Base-by-base conservation (phyloP, 2,888 invertebrate species). In the Synanthedon myopaeformis region DNA sequence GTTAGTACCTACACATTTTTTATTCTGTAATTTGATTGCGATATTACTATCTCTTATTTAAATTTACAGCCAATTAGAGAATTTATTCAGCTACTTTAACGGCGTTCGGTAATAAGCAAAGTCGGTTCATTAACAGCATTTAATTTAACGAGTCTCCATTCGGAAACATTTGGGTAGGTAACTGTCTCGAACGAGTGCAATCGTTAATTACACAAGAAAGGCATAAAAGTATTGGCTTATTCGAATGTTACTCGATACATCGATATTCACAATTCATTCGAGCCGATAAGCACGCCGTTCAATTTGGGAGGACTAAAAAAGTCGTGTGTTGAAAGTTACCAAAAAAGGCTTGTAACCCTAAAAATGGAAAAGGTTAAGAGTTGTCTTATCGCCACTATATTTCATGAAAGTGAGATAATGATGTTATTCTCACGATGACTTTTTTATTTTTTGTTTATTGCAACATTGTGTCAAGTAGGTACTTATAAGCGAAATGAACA, bases 201-300 rank as follows among this genome's bases (percentile, higher is more conserved):
- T 68, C 70, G 68, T 71, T 74, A 75, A 74, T 71, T 71, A 66
- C 61, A 52, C 57, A 51, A 56, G 67, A 72, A 73, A 69, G 72
- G 67, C 69, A 67, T 63, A 66, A 69, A 42, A 66, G 58, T 67
- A 66, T 53, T 63, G 66, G 64, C 70, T 67, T 67, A 67, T 67
- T 63, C 62, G 61, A 62, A 61, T 65, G 60, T 61, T 57, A 61
- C 61, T 58, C 63, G 59, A 65, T 65, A 62, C 63, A 67, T 66
- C 61, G 65, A 61, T 63, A 61, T 57, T 60, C 59, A 66, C 60
- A 66, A 66, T 55, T 64, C 59, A 62, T 59, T 58, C 56, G 52
- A 52, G 42, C 53, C 66, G 70, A 72, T 70, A 70, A 68, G 19
- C 3, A 0, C 17, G 49, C 45, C 5, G 45, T 45, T 45, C 49